Evolutionary conservation across 2,797 vertebrate species (phyloP).

Genomic region (Psittacula echo): DNA sequence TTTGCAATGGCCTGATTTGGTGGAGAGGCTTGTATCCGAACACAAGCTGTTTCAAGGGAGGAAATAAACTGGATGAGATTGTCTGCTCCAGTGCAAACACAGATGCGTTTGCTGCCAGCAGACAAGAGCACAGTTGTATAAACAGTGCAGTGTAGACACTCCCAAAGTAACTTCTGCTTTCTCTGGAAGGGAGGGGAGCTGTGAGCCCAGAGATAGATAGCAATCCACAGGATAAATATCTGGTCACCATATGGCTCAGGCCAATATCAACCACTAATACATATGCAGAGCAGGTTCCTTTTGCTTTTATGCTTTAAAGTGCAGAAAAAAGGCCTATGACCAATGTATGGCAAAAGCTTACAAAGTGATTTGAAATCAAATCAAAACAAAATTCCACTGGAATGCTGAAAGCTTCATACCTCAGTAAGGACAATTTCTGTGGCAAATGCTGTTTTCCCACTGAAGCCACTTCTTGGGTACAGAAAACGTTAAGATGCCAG

Average conservation of each 20-base stretch:
- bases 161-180: neutral
- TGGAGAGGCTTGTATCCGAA: neutral
- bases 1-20: neutral
- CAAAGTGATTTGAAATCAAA: slow-evolving; percentile 17
- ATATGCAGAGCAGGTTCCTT: neutral
- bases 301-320: slow-evolving; percentile 11
- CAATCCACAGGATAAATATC: neutral
- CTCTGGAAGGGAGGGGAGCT: neutral
- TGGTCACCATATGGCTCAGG: slow-evolving; percentile 4
- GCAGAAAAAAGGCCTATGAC: neutral
- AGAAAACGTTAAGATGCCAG: slow-evolving; percentile 46
- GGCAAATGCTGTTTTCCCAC: slow-evolving; percentile 36
- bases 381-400: slow-evolving; percentile 37
- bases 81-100: neutral
- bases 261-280: neutral
- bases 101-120: neutral
- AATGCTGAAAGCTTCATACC: slow-evolving; percentile 29
- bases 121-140: neutral
- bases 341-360: neutral
- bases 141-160: neutral
- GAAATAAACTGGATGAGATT: neutral
- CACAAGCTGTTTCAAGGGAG: neutral
- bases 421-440: slow-evolving; percentile 4
- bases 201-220: neutral
- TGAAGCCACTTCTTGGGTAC: slow-evolving; percentile 24